Conservation (phyloP, 2,797 vertebrate genomes). For the Eremophila alpestris region DNA sequence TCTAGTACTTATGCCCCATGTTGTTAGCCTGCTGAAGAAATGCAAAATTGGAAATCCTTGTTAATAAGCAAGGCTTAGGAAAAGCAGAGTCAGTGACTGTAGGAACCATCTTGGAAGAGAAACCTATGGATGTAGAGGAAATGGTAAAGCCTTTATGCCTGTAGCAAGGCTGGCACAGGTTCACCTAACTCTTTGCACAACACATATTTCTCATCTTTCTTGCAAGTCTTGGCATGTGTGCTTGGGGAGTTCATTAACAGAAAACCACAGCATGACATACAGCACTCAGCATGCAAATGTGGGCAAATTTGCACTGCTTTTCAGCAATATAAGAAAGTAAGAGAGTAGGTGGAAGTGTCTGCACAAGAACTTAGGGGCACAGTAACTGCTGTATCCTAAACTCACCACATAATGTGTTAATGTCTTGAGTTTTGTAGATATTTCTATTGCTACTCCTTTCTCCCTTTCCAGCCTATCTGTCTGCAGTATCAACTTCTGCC, state of each 20-base stretch:
- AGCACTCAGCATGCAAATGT: neutral
- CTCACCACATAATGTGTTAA: neutral
- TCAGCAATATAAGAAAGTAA: neutral
- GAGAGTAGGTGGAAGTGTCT: neutral
- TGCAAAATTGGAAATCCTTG: neutral
- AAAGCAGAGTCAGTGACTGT: neutral
- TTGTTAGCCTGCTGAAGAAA: neutral
- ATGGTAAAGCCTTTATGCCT: neutral
- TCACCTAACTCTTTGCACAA: slow-evolving; percentile 4
- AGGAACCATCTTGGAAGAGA: neutral
- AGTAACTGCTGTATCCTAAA: neutral
- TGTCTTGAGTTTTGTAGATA: neutral
- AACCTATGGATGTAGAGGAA: neutral
- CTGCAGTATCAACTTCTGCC: neutral
- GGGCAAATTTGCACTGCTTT: neutral
- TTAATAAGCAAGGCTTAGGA: neutral
- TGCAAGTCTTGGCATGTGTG: neutral
- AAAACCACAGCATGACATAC: neutral
- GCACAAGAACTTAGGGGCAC: neutral
- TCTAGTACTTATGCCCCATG: neutral
- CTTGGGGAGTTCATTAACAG: neutral
- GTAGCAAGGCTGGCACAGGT: neutral
- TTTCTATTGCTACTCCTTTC: neutral
- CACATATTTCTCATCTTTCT: neutral
- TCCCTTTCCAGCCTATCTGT: neutral